phyloP scores from a whole-genome alignment of 1,140 invertebrate species.

The Platyscapa corneri region DNA sequence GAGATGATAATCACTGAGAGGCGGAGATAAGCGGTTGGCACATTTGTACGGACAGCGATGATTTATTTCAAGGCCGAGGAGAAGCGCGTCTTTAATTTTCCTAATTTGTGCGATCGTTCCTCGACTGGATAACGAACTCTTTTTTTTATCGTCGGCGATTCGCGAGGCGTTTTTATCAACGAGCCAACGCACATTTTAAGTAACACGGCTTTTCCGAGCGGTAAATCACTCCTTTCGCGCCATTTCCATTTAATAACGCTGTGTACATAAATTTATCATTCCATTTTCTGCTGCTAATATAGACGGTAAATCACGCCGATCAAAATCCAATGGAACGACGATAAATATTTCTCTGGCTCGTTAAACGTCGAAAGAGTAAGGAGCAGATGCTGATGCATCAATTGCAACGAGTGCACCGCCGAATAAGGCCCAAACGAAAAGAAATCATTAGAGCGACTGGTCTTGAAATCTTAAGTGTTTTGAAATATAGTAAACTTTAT shows the following conservation, averaged over 20 bases:
- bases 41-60: not conserved
- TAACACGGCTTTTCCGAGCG: not conserved
- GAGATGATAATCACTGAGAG: not conserved
- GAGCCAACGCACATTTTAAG: not conserved
- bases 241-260: not conserved
- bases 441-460: not conserved
- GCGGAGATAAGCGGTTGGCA: too few relatives aligned
- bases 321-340: not conserved
- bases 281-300: too few relatives aligned
- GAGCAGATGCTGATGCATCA: not conserved
- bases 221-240: not conserved
- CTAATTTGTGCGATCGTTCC: too few relatives aligned
- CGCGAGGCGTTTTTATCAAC: not conserved
- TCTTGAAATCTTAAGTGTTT: constrained; percentile 16
- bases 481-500: constrained; percentile 31
- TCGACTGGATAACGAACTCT: not conserved
- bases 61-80: not conserved
- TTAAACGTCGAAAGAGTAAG: constrained; percentile 18
- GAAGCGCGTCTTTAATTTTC: too few relatives aligned
- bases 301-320: not conserved
- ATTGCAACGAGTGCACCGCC: not conserved
- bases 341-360: constrained; percentile 17
- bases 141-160: not conserved
- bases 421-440: not conserved
- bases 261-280: not conserved